Percentiles rank a stretch among this genome's conserved stretches.
These are phyloP conservation scores for Sebastes ruberrimus DNA, from an alignment of 2,797 vertebrate genomes.

Conservation along the genomic window DNA sequence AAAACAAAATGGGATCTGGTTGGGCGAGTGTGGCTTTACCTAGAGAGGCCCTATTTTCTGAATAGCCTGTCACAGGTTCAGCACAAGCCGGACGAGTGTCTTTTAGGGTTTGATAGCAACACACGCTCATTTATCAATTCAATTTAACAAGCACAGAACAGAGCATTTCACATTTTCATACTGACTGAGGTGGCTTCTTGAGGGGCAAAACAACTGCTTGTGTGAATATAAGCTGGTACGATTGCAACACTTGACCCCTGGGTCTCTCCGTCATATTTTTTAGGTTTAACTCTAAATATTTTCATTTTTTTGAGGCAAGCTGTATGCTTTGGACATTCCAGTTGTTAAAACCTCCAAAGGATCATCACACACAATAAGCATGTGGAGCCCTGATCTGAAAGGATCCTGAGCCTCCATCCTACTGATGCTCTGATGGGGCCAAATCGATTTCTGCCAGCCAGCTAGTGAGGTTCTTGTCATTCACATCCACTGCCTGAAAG, in stretches of 20 bases:
- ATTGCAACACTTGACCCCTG: background rate
- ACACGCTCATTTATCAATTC: background rate
- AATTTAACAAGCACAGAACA: background rate
- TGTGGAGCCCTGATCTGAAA: constrained; percentile 35
- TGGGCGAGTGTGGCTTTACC: constrained; percentile 26
- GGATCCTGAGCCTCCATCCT: constrained; percentile 51
- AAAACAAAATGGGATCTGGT: constrained; percentile 63
- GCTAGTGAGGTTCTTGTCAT: constrained; percentile 64
- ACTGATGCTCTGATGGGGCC: constrained; percentile 63
- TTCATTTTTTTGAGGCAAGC: background rate
- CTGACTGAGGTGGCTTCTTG: constrained; percentile 5
- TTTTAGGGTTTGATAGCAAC: constrained; percentile 1
- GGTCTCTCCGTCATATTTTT: background rate
- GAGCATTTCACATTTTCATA: constrained; percentile 1
- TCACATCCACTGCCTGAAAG: constrained; percentile 37
- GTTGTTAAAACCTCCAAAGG: constrained; percentile 6
- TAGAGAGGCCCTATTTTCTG: background rate
- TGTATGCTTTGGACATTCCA: constrained; percentile 9
- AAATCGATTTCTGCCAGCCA: constrained; percentile 72
- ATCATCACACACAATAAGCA: constrained; percentile 21
- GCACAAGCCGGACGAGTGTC: background rate
- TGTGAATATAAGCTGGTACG: constrained; percentile 9
- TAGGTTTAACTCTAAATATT: background rate
- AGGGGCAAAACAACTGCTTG: constrained; percentile 3
- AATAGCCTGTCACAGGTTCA: constrained; percentile 26